Evolutionary conservation across 2,888 invertebrate genomes (phyloP), one percentile per base, ranked within the genome.

Genomic region (Catocala nupta): DNA sequence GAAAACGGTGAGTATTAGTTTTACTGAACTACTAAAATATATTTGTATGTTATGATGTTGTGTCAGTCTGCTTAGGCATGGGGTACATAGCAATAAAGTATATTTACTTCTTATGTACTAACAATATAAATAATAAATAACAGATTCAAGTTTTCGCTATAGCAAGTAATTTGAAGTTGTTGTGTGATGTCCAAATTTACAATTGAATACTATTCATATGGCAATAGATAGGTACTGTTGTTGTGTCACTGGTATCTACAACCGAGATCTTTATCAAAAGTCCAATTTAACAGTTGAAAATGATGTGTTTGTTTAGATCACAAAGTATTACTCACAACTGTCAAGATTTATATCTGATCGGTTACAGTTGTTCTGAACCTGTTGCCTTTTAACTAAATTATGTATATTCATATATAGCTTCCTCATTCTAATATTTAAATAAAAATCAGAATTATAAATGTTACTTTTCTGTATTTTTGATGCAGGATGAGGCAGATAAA

Each of bases 401-500:
- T 39, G 9, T 39, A 8, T 39, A 39, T 39, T 39, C 2, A 9
- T 8, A 9, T 39, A 39, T 25, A 39, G 6, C 36, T 39, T 39
- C 1, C 8, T 39, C 9, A 39, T 39, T 8, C 6, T 39, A 8
- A 39, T 39, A 39, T 25, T 25, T 25, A 25, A 25, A 25, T 25
- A 25, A 25, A 25, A 3, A 25, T 25, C 25, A 25, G 25, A 25
- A 25, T 25, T 25, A 25, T 25, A 25, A 44, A n/a, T 44, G 11
- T 5, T 44, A 44, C n/a, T 50, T 64, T 71, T 67, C 43, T 68
- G 81, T 87, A 71, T 67, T 63, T 72, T 82, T 86, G 70, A 87
- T 87, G 61, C 77, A 94, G 93, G 92, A 93, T 90, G 93, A 93
- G 78, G 86, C 85, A 77, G 92, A 91, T 82, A 90, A 88, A 80